Conservation (phyloP, 2,888 invertebrate species). For the Folsomia candida region DNA sequence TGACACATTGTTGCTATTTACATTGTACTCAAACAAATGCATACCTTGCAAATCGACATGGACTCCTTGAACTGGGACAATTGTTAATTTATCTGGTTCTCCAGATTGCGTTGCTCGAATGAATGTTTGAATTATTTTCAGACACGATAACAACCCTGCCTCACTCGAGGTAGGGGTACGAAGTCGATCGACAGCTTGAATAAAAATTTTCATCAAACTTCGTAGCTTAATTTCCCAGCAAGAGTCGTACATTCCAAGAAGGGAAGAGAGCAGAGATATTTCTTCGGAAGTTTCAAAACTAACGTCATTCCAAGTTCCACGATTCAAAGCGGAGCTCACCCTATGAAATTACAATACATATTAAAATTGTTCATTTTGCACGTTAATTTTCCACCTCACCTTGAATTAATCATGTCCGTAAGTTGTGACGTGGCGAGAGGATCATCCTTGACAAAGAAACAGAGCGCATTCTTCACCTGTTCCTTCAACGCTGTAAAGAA, state of each 20-base stretch:
- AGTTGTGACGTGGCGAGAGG: conserved; percentile 45
- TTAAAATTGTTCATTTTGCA: background rate
- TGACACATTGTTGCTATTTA: too few species aligned
- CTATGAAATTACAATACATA: conserved; percentile 2
- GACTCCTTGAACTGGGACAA: conserved; percentile 62
- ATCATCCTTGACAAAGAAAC: conserved; percentile 51
- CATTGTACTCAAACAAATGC: too few species aligned
- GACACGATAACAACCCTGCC: conserved; percentile 85
- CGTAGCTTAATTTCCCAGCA: conserved; percentile 90
- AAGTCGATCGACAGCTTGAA: conserved; percentile 71
- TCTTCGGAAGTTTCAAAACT: conserved; percentile 64
- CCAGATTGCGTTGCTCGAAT: conserved; percentile 57
- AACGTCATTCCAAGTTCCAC: conserved; percentile 57
- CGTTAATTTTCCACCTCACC: conserved; percentile 15
- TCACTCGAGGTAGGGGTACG: conserved; percentile 85
- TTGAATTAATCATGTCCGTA: conserved; percentile 47
- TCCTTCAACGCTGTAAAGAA: conserved; percentile 49
- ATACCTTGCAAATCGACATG: conserved; percentile 67
- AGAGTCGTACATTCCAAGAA: conserved; percentile 87
- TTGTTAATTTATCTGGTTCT: conserved; percentile 58
- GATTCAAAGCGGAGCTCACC: conserved; percentile 45
- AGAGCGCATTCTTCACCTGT: conserved; percentile 49
- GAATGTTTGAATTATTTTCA: conserved; percentile 82
- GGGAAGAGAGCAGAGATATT: conserved; percentile 79
- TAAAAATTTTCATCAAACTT: conserved; percentile 82